Evolutionary conservation across 2,113 vertebrate species (phyloP).

Genomic region (Mirounga angustirostris): DNA sequence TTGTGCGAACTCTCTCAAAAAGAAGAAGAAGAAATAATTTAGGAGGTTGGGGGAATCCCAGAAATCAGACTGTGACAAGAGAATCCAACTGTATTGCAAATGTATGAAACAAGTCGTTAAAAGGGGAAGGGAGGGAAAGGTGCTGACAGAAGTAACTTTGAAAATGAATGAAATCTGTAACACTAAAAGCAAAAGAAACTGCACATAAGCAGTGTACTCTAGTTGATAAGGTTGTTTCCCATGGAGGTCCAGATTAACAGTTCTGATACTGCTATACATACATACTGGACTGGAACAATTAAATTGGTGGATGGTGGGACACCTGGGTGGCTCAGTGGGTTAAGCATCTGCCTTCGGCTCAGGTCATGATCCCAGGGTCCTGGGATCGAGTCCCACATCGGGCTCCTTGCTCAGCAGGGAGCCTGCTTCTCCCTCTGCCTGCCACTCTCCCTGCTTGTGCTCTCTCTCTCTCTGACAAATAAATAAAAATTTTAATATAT

Average conservation of each 20-base stretch:
- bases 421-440: too few relatives aligned
- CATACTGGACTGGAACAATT: not conserved
- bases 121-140: not conserved
- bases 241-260: not conserved
- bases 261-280: not conserved
- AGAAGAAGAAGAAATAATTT: not conserved
- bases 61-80: not conserved
- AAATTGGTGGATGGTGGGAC: not conserved
- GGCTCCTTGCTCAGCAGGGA: too few relatives aligned
- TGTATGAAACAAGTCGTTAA: not conserved
- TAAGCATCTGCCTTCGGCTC: too few relatives aligned
- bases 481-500: too few relatives aligned
- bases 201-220: not conserved
- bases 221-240: not conserved
- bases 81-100: not conserved
- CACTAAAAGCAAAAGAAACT: not conserved
- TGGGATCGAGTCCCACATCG: too few relatives aligned
- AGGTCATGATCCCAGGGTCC: too few relatives aligned
- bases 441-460: too few relatives aligned
- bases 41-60: not conserved
- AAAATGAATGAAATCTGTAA: not conserved
- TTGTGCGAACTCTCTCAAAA: too few relatives aligned
- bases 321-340: too few relatives aligned
- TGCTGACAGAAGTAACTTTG: not conserved
- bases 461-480: too few relatives aligned